Evolutionary conservation across 2,888 invertebrate species (phyloP).

Genomic region (Sarcophaga subvicina): DNA sequence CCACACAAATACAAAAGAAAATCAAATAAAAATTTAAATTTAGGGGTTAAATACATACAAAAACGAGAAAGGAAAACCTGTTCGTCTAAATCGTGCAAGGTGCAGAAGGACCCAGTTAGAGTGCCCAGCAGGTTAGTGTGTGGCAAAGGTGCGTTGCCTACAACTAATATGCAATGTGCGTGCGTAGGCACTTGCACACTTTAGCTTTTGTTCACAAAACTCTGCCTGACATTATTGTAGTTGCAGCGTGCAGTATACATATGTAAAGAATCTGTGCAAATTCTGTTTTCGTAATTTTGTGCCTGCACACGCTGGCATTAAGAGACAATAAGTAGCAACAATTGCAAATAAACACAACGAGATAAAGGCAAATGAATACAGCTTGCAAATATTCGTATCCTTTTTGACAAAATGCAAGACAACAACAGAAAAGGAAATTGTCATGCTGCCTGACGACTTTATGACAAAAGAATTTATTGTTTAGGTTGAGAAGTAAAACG

Average conservation of each 20-base stretch:
- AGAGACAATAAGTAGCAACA: neutral
- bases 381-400: neutral
- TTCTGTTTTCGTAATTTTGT: conserved; percentile 30
- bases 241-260: neutral
- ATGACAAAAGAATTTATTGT: conserved; percentile 56
- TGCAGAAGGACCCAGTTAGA: neutral
- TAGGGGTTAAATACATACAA: conserved; percentile 15
- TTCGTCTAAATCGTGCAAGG: neutral
- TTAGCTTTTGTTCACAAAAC: conserved; percentile 8
- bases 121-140: conserved; percentile 52
- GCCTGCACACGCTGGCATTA: conserved; percentile 21
- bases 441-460: conserved; percentile 57
- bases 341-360: neutral
- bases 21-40: conserved; percentile 6
- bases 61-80: neutral
- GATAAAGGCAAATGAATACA: conserved; percentile 5
- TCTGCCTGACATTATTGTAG: conserved; percentile 32
- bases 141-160: conserved; percentile 11
- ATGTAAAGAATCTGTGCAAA: neutral
- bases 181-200: conserved; percentile 53
- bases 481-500: conserved; percentile 23
- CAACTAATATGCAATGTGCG: conserved; percentile 38
- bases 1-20: neutral
- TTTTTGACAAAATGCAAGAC: neutral
- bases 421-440: conserved; percentile 26